These are phyloP conservation scores for Pollenia griseotomentosa DNA, from an alignment of 2,888 invertebrate species.

Conservation along the genomic window DNA sequence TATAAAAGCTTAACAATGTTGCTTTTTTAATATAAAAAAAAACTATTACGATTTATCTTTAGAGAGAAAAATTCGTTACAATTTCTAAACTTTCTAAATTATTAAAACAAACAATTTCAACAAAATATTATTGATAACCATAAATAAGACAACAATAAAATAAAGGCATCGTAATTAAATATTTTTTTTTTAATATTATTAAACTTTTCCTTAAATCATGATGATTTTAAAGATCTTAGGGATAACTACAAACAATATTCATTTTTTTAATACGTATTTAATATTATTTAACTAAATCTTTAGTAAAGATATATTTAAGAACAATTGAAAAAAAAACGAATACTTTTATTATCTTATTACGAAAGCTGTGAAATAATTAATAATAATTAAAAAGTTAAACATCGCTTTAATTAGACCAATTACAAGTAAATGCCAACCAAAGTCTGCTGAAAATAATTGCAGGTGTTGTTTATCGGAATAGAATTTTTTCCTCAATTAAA, in stretches of 20 bases:
- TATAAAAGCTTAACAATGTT: background rate
- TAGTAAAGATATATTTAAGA: too few species aligned
- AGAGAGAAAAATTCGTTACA: background rate
- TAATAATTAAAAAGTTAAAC: background rate
- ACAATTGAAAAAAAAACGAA: slow-evolving; percentile 4
- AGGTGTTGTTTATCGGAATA: too few species aligned
- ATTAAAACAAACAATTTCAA: slow-evolving; percentile 15
- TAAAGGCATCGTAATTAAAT: background rate
- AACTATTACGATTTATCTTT: background rate
- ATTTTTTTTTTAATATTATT: slow-evolving; percentile 6
- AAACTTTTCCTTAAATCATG: slow-evolving; percentile 13
- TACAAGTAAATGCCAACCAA: background rate
- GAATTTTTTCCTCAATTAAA: too few species aligned
- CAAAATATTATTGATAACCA: slow-evolving; percentile 22
- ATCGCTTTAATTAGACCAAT: background rate
- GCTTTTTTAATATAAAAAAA: background rate
- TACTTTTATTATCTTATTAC: background rate
- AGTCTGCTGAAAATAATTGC: too few species aligned
- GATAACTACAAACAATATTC: background rate
- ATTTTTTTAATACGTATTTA: background rate
- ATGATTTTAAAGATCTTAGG: slow-evolving; percentile 21
- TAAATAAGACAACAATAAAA: background rate
- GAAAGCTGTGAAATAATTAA: slow-evolving; percentile 20
- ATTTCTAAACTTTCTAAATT: slow-evolving; percentile 9
- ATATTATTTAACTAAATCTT: slow-evolving; percentile 27